Percentiles rank a stretch among this genome's conserved stretches.
Evolutionary conservation across 2,113 vertebrate species (phyloP).

Genomic region (Phylloscopus whistleri): DNA sequence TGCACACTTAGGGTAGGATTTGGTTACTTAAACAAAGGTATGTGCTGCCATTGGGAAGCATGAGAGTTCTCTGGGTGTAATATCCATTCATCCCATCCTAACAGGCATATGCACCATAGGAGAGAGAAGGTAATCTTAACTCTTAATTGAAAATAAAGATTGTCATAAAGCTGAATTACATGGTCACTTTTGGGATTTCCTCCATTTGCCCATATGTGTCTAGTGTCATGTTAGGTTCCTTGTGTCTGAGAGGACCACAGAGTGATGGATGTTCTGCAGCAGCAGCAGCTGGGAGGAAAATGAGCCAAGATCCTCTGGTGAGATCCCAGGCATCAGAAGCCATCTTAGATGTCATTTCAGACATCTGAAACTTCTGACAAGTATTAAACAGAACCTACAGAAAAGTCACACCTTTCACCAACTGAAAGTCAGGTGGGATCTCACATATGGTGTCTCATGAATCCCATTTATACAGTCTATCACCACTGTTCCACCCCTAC

Average conservation of each 20-base stretch:
- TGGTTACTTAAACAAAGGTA: not conserved
- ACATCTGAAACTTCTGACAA: not conserved
- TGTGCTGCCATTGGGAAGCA: not conserved
- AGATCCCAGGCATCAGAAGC: not conserved
- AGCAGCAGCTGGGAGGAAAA: not conserved
- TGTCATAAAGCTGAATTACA: not conserved
- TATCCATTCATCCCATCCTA: not conserved
- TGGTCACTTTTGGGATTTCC: not conserved
- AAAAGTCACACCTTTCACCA: not conserved
- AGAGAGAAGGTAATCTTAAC: not conserved
- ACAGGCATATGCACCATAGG: not conserved
- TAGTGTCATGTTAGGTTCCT: not conserved
- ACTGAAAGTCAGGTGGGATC: not conserved
- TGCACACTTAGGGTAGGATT: not conserved
- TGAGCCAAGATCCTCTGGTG: not conserved
- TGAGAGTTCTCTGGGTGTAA: not conserved
- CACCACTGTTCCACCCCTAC: not conserved
- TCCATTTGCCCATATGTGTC: not conserved
- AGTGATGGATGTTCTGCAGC: not conserved
- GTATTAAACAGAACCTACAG: not conserved
- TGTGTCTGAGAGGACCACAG: not conserved
- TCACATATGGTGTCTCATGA: not conserved
- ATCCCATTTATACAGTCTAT: not conserved
- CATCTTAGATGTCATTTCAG: not conserved
- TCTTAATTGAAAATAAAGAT: not conserved